These are phyloP conservation scores for Loris lydekkerianus DNA, from an alignment of 2,797 vertebrate genomes.

Conservation along the genomic window DNA sequence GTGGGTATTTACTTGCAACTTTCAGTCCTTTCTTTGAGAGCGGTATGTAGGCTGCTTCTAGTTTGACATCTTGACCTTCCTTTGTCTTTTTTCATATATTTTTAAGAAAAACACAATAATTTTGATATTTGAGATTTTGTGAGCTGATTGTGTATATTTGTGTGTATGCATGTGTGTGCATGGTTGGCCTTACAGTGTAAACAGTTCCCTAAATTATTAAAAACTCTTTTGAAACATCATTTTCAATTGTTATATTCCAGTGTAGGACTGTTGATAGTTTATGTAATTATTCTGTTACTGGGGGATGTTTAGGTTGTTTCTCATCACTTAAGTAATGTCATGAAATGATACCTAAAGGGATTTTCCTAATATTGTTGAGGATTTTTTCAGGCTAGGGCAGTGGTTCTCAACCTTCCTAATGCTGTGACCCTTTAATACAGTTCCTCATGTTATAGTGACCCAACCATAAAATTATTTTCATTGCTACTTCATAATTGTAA, in stretches of 20 bases:
- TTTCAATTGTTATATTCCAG: constrained; percentile 30
- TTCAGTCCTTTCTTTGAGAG: not conserved
- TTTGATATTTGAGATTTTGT: constrained; percentile 22
- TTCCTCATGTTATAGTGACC: too few relatives aligned
- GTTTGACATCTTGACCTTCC: not conserved
- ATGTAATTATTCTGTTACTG: not conserved
- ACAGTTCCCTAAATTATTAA: not conserved
- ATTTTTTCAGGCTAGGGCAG: too few relatives aligned
- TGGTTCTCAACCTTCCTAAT: too few relatives aligned
- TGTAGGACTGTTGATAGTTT: not conserved
- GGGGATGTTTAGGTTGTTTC: constrained; percentile 3
- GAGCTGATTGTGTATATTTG: not conserved
- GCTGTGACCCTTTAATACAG: too few relatives aligned
- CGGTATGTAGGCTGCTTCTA: not conserved
- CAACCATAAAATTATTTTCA: too few relatives aligned
- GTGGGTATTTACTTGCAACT: not conserved
- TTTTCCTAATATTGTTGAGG: constrained; percentile 14
- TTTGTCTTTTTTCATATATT: not conserved
- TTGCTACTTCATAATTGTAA: too few relatives aligned
- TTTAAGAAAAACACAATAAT: not conserved
- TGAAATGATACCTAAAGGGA: not conserved
- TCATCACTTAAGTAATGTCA: not conserved
- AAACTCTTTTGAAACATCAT: not conserved
- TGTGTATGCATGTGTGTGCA: not conserved
- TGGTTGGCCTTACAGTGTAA: not conserved